Base-by-base conservation (phyloP, 2,888 invertebrate genomes). In the Eugnorisma glareosa region DNA sequence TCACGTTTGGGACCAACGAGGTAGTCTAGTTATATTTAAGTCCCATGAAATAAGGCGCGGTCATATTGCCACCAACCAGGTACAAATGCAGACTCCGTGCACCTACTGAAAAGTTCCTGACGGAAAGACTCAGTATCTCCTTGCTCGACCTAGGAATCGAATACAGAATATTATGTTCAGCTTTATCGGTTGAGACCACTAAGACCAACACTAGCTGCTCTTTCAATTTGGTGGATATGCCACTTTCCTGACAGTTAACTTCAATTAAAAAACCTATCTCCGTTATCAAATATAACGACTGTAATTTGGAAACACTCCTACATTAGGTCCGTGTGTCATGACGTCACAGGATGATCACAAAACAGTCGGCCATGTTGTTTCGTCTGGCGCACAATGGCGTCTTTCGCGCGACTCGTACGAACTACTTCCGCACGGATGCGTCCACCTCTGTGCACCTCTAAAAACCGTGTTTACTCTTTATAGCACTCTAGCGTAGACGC, bases 341-440 rank as follows among this genome's bases (percentile, higher is more conserved):
- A 71, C 51, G 59, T 75, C 71, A 82, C 21, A 67, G 43, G 51
- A 51, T 64, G 57, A 71, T 77, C 61, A 76, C 67, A 69, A 61
- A 71, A 59, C 54, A 59, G 69, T 63, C 68, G 11, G 81, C 71
- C 76, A 76, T 83, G 76, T 72, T 85, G 45, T 68, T 43, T 72
- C 68, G 81, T 81, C 71, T 71, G 84, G 24, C 66, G 43, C 66
- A 82, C 82, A 82, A 73, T 70, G 71, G 72, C 43, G 67, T 69
- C 82, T 84, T 83, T 43, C 48, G 57, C 64, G 54, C 67, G 73
- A 83, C 68, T 85, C 71, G 68, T 63, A 66, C 59, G 57, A 67
- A 45, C 63, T 68, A 48, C 70, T 85, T 83, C 67, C 82, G 57
- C 85, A 43, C 82, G 85, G 86, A 21, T 85, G 77, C 73, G 48